Base-by-base conservation (phyloP, 2,888 invertebrate genomes). In the Caenorhabditis plicata region DNA sequence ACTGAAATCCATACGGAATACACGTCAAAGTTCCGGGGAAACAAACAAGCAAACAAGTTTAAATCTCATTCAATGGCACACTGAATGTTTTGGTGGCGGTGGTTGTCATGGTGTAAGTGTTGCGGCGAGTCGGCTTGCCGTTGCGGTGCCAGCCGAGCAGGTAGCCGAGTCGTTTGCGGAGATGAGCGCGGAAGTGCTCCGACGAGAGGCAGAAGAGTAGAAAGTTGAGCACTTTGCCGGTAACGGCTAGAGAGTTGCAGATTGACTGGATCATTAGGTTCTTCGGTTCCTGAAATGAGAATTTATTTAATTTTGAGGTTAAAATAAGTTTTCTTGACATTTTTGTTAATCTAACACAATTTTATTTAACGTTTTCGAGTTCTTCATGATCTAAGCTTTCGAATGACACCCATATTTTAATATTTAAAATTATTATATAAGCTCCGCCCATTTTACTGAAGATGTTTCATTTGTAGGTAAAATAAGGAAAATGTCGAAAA, bases 161-260 rank as follows among this genome's bases (percentile, higher is more conserved):
- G 22, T 54, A 54, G 41, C 53, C 40, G 9, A 61, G 44, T 4
- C 68, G 56, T 33, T 66, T 55, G 26, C 60, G 55, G 17, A 71
- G 58, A 44, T 69, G 62, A 3, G 61, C 58, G 13, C 72, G 68
- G 51, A 72, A 72, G 39, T 69, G 69, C 23, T 64, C 60, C n/a
- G 72, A 72, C 0, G 69, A 68, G 11, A 67, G 64, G 42, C 69
- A 72, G 53, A 72, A 72, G 25, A 72, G 63, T 9, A 72, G 54
- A 44, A 72, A 72, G 53, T 72, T 72, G 31, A 72, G 66, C 2
- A 71, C 71, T 57, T 72, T 72, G 31, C 72, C 72, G 19, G 69
- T 69, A 38, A 66, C 61, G 0, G 69, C 48, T 40, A 72, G 36
- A 7, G 58, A 64, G 50, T 69, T 69, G 26, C 64, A 64, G 27